Evolutionary conservation across 37 sponge, comb jelly and placozoan genomes (phyloP), one percentile per base, ranked within the genome.

Genomic region (Theonella swinhoei): DNA sequence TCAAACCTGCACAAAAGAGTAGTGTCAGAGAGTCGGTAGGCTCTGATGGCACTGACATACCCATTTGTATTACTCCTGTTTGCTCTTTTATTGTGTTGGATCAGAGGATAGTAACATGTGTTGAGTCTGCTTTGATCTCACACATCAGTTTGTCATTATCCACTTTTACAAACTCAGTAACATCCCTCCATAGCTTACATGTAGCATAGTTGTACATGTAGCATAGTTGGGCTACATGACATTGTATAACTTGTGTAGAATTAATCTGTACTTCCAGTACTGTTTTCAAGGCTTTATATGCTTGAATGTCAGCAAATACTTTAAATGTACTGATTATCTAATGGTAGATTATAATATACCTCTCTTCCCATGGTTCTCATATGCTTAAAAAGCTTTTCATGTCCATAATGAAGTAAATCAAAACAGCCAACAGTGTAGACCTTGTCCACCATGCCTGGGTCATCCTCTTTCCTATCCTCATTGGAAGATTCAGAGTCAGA

Each of bases 401-500:
- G 85, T 4, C 85, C 85, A 4, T 61, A 38, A 68, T 84, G 85
- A 41, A 84, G 67, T 26, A 84, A 58, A 68, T 84, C 85, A 76
- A 84, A 84, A 25, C 85, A 84, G 22, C 85, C 85, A 26, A 84
- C 77, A 23, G 85, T 84, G 60, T 68, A 84, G 37, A 84, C 85
- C 69, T 75, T 84, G 85, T 84, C 77, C 5, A 76, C 85, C 34
- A 24, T 68, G n/a, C 64, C 67, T 4, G 32, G 34, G 7, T 40
- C 42, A 9, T 3, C 39, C 39, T 3, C 62, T 30, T n/a, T 33
- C 60, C 1, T 33, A 23, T 33, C 31, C 33, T 74, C 75, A 14
- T 11, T 30, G 77, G n/a, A n/a, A 25, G 77, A 36, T 14, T 28
- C 26, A 19, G 61, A 36, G 32, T 59, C 59, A 23, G 77, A 47